A percentile compares a stretch with the other conserved stretches of the same genome.
Conservation (phyloP, 2,113 vertebrate genomes). For the Sylvia atricapilla region DNA sequence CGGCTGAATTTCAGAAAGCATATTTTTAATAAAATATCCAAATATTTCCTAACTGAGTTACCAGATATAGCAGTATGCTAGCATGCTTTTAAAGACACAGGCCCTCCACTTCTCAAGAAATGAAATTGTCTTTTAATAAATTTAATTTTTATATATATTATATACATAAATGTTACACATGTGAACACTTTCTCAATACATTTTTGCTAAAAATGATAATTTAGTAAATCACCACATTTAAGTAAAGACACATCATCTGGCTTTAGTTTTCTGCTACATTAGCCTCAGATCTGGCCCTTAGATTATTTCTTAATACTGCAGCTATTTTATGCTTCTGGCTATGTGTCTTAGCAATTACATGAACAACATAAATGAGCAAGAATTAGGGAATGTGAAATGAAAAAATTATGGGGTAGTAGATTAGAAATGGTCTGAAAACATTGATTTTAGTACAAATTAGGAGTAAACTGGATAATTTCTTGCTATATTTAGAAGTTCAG, state of each 20-base stretch:
- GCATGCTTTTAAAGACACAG: background rate
- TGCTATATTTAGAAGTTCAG: background rate
- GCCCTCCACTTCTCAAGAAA: background rate
- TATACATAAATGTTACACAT: background rate
- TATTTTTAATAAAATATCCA: constrained; percentile 6
- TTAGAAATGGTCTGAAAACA: background rate
- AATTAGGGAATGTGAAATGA: background rate
- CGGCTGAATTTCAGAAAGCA: background rate
- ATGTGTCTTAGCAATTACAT: background rate
- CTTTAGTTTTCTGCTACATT: constrained; percentile 31
- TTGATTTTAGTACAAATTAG: background rate
- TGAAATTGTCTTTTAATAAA: background rate
- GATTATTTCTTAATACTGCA: background rate
- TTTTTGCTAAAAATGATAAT: background rate
- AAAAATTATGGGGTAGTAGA: background rate
- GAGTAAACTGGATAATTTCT: background rate
- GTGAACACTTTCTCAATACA: background rate
- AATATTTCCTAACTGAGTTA: background rate
- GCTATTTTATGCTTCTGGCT: background rate
- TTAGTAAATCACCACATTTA: background rate
- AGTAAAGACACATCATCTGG: background rate
- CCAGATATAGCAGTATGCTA: background rate
- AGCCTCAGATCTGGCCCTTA: background rate
- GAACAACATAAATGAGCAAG: background rate
- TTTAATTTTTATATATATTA: background rate